phyloP scores from a whole-genome alignment of 2,797 vertebrate species.

The Oophaga sylvatica region DNA sequence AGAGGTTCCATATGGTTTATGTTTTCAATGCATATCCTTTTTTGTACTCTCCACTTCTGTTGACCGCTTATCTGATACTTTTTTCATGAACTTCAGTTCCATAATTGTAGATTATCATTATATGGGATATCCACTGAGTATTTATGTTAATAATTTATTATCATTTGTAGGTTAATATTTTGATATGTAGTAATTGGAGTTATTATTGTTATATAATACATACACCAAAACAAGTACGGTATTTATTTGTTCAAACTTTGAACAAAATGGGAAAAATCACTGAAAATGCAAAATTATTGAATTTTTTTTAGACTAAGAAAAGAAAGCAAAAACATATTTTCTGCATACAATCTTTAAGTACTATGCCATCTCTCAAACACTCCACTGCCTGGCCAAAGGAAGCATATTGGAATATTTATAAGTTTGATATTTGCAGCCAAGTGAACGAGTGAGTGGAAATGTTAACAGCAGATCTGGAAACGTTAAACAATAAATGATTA shows the following conservation, averaged over 20 bases:
- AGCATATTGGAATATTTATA: constrained; percentile 40
- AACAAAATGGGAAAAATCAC: neutral
- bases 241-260: neutral
- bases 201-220: too few species aligned
- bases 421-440: neutral
- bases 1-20: too few species aligned
- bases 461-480: constrained; percentile 55
- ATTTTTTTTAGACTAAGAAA: neutral
- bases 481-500: constrained; percentile 24
- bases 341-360: constrained; percentile 17
- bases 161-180: too few species aligned
- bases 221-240: neutral
- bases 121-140: too few species aligned
- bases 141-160: too few species aligned
- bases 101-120: too few species aligned
- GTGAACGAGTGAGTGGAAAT: constrained; percentile 53
- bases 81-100: too few species aligned
- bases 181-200: too few species aligned
- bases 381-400: constrained; percentile 4
- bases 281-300: neutral
- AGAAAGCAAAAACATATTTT: neutral
- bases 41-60: too few species aligned
- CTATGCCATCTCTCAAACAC: constrained; percentile 31
- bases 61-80: too few species aligned
- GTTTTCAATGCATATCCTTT: too few species aligned